Conservation (phyloP, 2,888 invertebrate species). For the Orthosia gothica region DNA sequence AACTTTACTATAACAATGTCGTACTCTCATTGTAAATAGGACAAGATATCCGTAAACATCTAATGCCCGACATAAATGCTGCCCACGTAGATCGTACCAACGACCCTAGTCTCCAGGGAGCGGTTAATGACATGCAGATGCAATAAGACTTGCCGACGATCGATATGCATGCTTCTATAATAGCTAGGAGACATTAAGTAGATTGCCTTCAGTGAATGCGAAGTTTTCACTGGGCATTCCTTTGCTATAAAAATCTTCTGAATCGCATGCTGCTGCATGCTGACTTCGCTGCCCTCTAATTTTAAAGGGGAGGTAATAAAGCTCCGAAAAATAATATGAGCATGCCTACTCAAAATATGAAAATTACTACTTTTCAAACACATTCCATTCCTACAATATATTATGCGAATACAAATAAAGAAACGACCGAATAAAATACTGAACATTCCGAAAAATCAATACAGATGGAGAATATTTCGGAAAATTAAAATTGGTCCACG, state of each 20-base stretch:
- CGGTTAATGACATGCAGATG: slow-evolving; percentile 16
- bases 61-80: slow-evolving; percentile 24
- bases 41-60: slow-evolving; percentile 23
- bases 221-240: background rate
- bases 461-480: no score
- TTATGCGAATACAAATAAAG: no score
- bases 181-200: background rate
- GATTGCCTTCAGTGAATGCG: background rate
- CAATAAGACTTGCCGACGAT: slow-evolving; percentile 20
- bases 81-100: slow-evolving; percentile 39
- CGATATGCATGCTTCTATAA: background rate
- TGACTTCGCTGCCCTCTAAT: no score
- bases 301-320: no score
- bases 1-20: background rate
- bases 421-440: no score
- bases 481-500: no score
- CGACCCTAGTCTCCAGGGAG: slow-evolving; percentile 33
- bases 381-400: no score
- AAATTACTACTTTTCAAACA: no score
- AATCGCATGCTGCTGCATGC: background rate
- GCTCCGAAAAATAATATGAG: no score
- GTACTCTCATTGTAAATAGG: slow-evolving; percentile 14
- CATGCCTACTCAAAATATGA: no score
- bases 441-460: no score
- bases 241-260: background rate